Evolutionary conservation across 1,140 invertebrate species (phyloP).

Genomic region (Thrips palmi): DNA sequence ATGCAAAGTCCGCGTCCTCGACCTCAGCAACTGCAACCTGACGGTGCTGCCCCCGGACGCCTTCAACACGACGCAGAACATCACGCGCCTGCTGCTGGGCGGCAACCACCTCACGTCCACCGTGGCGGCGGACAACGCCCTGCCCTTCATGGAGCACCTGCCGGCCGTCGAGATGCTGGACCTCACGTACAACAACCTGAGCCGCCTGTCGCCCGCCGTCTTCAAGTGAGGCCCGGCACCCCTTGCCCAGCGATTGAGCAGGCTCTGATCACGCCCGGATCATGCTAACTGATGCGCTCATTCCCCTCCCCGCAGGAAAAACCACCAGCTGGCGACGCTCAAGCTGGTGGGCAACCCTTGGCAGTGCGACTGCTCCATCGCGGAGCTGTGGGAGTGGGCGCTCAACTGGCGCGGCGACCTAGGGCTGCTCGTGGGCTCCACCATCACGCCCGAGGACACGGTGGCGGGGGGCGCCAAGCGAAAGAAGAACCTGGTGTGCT

Average conservation of each 20-base stretch:
- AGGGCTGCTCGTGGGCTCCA: constrained; percentile 40
- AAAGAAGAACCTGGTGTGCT: constrained; percentile 41
- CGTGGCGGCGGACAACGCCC: constrained; percentile 20
- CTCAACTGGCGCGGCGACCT: constrained; percentile 39
- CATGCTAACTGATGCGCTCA: neutral
- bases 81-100: constrained; percentile 40
- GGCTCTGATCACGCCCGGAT: neutral
- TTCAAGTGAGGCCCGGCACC: no score
- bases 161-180: constrained; percentile 37
- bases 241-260: neutral
- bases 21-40: constrained; percentile 45
- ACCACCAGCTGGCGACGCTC: constrained; percentile 33
- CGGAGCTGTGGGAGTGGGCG: constrained; percentile 54
- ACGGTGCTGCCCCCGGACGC: constrained; percentile 35
- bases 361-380: constrained; percentile 45
- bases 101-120: constrained; percentile 33
- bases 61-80: constrained; percentile 37
- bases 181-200: constrained; percentile 41
- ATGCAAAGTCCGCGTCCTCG: constrained; percentile 37
- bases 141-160: constrained; percentile 36
- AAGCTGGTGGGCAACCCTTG: constrained; percentile 50
- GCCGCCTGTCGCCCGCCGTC: constrained; percentile 31
- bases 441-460: constrained; percentile 34
- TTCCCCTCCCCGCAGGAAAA: no score
- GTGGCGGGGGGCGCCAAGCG: constrained; percentile 33